Percentiles rank a stretch among this genome's conserved stretches.
These are phyloP conservation scores for Distichodus sexfasciatus DNA, from an alignment of 2,797 vertebrate genomes.

Conservation along the genomic window DNA sequence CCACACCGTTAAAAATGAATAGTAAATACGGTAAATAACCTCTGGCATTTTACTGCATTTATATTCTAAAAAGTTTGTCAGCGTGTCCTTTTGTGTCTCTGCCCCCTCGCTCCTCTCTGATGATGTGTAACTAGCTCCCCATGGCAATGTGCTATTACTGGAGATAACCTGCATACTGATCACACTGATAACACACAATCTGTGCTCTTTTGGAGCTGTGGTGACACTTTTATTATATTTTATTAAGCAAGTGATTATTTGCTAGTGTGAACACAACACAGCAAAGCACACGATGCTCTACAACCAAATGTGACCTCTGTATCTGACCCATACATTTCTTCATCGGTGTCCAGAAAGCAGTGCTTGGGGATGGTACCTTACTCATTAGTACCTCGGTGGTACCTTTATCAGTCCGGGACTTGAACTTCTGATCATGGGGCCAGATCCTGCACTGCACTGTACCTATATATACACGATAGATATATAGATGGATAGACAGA, in stretches of 20 bases:
- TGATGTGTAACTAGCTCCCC: slow-evolving; percentile 24
- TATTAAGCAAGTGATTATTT: neutral
- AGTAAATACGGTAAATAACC: slow-evolving; percentile 37
- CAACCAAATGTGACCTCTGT: no score
- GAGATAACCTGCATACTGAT: slow-evolving; percentile 23
- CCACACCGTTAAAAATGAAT: slow-evolving; percentile 43
- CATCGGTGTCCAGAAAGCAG: no score
- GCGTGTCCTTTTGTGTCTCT: slow-evolving; percentile 24
- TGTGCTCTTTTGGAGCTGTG: neutral
- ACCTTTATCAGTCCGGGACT: no score
- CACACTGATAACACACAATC: neutral
- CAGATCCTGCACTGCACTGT: no score
- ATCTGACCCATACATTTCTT: no score
- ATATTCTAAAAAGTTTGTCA: slow-evolving; percentile 29
- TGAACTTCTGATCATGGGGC: no score
- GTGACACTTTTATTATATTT: neutral
- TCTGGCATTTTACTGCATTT: slow-evolving; percentile 20
- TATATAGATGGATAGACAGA: no score
- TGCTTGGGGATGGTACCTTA: no score
- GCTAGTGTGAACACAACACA: neutral
- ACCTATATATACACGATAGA: no score
- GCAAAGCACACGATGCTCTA: no score
- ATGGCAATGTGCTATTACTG: slow-evolving; percentile 14
- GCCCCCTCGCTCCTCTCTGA: slow-evolving; percentile 20
- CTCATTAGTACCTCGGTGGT: no score